phyloP scores from a whole-genome alignment of 2,888 invertebrate species.

The Volucella zonaria region DNA sequence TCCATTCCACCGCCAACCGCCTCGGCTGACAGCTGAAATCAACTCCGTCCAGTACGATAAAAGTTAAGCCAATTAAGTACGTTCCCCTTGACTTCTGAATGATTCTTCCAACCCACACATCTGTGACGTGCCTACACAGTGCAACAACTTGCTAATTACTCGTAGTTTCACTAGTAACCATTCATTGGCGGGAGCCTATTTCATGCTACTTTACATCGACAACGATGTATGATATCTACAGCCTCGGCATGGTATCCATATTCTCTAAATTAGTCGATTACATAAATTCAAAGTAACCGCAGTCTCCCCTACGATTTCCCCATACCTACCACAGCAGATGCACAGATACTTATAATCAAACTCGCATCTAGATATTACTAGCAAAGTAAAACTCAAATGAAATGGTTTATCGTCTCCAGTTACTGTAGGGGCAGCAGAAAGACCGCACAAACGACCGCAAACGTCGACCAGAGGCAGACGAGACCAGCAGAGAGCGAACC shows the following conservation, averaged over 20 bases:
- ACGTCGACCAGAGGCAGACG: conserved; percentile 22
- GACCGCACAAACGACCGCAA: conserved; percentile 34
- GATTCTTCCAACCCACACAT: conserved; percentile 12
- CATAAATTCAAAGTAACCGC: conserved; percentile 53
- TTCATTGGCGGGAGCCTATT: conserved; percentile 1
- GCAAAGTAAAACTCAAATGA: conserved; percentile 26
- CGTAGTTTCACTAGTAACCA: conserved; percentile 48
- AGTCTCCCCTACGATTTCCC: conserved; percentile 42
- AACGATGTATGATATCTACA: conserved; percentile 9
- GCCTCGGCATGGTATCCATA: background rate
- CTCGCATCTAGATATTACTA: conserved; percentile 9
- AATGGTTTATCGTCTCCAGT: conserved; percentile 47
- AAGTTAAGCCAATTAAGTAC: background rate
- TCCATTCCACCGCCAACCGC: too few relatives aligned
- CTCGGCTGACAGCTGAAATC: too few relatives aligned
- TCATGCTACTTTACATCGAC: conserved; percentile 16
- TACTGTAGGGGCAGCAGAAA: conserved; percentile 23
- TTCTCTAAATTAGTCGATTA: conserved; percentile 66
- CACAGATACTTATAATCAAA: conserved; percentile 1
- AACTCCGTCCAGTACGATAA: too few relatives aligned
- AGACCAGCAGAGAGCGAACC: background rate
- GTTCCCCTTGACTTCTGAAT: background rate
- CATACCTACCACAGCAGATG: conserved; percentile 25
- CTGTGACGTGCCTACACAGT: conserved; percentile 1
- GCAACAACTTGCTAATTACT: conserved; percentile 42